phyloP scores from a whole-genome alignment of 1,140 invertebrate genomes.

The Latrodectus geometricus region DNA sequence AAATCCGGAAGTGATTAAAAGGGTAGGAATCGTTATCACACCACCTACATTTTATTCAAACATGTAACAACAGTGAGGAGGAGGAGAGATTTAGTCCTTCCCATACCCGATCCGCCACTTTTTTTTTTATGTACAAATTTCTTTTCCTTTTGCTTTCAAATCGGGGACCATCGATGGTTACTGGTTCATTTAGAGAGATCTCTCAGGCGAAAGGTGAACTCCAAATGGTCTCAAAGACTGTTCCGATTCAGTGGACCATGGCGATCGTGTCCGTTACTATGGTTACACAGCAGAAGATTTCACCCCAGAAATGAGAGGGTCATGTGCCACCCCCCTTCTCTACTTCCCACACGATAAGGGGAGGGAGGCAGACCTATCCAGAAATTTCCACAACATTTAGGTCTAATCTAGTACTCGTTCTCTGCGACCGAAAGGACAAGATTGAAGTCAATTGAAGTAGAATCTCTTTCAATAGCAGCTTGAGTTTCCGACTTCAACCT shows the following conservation, averaged over 20 bases:
- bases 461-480: no score
- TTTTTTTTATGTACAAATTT: not conserved
- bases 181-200: conserved; percentile 5
- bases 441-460: no score
- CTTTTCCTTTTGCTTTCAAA: not conserved
- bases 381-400: no score
- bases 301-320: not conserved
- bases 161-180: not conserved
- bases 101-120: not conserved
- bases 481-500: no score
- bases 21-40: not conserved
- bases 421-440: no score
- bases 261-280: conserved; percentile 9
- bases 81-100: not conserved
- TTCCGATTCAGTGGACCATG: conserved; percentile 17
- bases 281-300: not conserved
- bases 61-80: not conserved
- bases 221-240: conserved; percentile 11
- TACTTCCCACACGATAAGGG: not conserved
- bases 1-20: conserved; percentile 14
- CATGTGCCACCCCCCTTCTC: no score
- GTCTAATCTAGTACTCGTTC: no score
- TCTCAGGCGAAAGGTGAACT: conserved; percentile 17
- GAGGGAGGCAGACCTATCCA: no score
- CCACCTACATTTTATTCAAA: not conserved